A percentile compares a stretch with the other conserved stretches of the same genome.
phyloP scores from a whole-genome alignment of 2,113 vertebrate species.

The Saguinus imperator region DNA sequence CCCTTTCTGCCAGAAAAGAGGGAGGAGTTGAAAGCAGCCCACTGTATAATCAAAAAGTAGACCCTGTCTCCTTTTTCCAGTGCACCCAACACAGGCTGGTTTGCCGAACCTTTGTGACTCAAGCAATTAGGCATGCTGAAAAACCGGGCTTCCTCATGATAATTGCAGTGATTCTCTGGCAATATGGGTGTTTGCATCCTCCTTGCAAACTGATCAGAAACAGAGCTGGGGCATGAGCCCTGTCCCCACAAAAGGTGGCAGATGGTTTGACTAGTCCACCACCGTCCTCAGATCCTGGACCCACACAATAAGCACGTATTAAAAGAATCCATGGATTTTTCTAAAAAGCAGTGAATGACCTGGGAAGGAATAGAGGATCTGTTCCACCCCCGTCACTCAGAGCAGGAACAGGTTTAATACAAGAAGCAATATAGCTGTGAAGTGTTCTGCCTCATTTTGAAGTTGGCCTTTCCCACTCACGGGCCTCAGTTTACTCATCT shows the following conservation, averaged over 20 bases:
- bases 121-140: background rate
- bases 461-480: background rate
- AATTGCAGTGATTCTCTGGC: too few relatives aligned
- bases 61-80: background rate
- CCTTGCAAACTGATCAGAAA: background rate
- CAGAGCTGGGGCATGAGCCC: fast-evolving
- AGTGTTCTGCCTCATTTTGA: background rate
- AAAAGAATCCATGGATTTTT: background rate
- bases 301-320: too few relatives aligned
- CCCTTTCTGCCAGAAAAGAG: background rate
- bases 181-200: fast-evolving
- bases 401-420: background rate
- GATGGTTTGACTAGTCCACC: background rate
- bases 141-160: fast-evolving
- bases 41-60: background rate
- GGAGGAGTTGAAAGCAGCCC: background rate
- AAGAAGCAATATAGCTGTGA: background rate
- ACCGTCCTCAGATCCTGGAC: background rate
- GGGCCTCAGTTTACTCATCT: background rate
- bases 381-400: background rate
- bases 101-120: background rate
- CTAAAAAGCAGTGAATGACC: background rate
- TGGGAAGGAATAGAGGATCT: background rate
- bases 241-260: background rate
- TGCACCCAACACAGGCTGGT: fast-evolving